Evolutionary conservation across 2,888 invertebrate genomes (phyloP), one percentile per base, ranked within the genome.

Genomic region (Spisula solida): DNA sequence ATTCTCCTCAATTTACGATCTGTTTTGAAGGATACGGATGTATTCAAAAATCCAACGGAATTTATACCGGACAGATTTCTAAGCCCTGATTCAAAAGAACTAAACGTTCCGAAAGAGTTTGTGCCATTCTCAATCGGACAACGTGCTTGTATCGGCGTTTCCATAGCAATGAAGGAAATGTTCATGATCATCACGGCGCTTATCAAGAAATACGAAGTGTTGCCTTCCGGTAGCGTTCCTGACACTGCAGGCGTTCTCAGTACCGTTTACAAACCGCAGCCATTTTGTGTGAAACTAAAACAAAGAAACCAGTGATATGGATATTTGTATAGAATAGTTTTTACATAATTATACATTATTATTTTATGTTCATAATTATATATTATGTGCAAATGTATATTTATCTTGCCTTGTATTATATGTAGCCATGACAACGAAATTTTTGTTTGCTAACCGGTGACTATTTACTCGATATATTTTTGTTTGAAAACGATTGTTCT

Each of bases 1-100:
- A 80, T 92, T 12, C 60, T 90, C 8, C 78, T 84, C 5, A 87
- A 88, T 70, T 34, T 89, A 1, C 29, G 82, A 10, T 87, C 89
- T 20, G 82, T 80, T 20, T 31, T 86, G 18, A 86, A 86, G 78
- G 90, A 90, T 56, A 84, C 82, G 4, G 41, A 41, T 4, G 47
- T 86, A 5, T 92, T 85, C 80, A 47, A 87, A 12, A 86, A 88
- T 18, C 91, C 91, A n/a, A 66, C 83, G 5, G 47, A 20, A 16
- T 92, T 92, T 75, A 82, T 48, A 18, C 91, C 91, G 0, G 87
- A 88, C 20, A 70, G 91, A 34, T 92, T 91, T 66, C 78, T 91
- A 6, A 80, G n/a, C 47, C 20, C 81, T 29, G 87, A 87, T 41
- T 0, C 31, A 0, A 79, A 41, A 16, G 56, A 56, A 18, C 14